These are phyloP conservation scores for Drosophila sp. DNA, from an alignment of 1,140 invertebrate species.

Conservation along the genomic window DNA sequence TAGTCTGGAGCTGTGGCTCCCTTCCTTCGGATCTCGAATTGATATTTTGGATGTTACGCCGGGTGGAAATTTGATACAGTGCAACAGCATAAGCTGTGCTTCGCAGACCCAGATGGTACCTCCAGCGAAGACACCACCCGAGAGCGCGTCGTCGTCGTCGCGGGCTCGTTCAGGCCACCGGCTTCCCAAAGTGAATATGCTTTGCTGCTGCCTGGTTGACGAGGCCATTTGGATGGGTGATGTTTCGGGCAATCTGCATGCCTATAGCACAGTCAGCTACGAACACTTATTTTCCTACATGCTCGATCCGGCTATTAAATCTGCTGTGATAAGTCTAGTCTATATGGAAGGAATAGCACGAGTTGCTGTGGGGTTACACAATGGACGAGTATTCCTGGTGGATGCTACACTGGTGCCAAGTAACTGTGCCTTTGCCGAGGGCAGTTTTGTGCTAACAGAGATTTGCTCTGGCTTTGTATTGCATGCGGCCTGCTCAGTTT, in stretches of 20 bases:
- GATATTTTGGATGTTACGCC: slow-evolving; percentile 86
- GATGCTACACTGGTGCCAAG: slow-evolving; percentile 86
- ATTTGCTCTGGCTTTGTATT: slow-evolving; percentile 87
- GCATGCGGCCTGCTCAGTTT: slow-evolving; percentile 85
- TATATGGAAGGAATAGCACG: slow-evolving; percentile 87
- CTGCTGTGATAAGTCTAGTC: slow-evolving; percentile 86
- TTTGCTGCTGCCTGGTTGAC: slow-evolving; percentile 85
- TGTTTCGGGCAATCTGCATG: slow-evolving; percentile 90
- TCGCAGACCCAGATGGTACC: slow-evolving; percentile 55
- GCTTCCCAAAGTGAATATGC: slow-evolving; percentile 70
- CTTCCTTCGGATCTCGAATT: slow-evolving; percentile 88
- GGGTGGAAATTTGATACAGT: slow-evolving; percentile 83
- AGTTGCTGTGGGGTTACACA: slow-evolving; percentile 89
- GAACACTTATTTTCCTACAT: slow-evolving; percentile 85
- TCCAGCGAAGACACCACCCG: slow-evolving; percentile 60
- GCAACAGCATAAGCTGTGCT: slow-evolving; percentile 68
- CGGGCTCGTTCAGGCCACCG: slow-evolving; percentile 65
- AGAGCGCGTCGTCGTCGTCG: slow-evolving; percentile 18
- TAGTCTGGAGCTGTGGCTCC: slow-evolving; percentile 88
- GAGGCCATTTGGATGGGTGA: slow-evolving; percentile 93
- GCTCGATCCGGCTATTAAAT: slow-evolving; percentile 84
- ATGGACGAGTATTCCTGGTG: slow-evolving; percentile 90
- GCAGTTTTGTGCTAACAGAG: slow-evolving; percentile 90
- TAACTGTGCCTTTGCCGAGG: slow-evolving; percentile 87
- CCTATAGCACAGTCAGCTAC: slow-evolving; percentile 86